Evolutionary conservation across 2,888 invertebrate genomes (phyloP), one percentile per base, ranked within the genome.

Genomic region (Pristionchus maxplancki): DNA sequence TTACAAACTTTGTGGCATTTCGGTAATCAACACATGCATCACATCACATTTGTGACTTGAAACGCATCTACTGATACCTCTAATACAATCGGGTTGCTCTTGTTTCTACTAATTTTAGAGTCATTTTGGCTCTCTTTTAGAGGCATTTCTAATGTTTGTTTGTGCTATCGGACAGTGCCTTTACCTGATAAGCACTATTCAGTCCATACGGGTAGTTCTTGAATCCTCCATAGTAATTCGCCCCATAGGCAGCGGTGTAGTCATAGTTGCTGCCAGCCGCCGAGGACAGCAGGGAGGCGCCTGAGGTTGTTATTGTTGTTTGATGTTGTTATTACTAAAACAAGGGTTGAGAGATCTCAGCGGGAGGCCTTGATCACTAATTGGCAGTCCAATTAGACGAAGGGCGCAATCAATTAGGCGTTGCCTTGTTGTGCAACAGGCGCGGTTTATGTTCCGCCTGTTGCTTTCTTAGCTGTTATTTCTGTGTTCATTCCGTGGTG

Each of bases 151-250:
- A n/a, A n/a, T n/a, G n/a, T n/a, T n/a, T n/a, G n/a, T n/a, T n/a
- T n/a, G n/a, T n/a, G n/a, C n/a, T n/a, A n/a, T n/a, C n/a, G n/a
- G n/a, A n/a, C n/a, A n/a, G n/a, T n/a, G n/a, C n/a, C n/a, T n/a
- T 3, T 28, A 71, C 67, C 50, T 67, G 86, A 71, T 87, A 87
- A 15, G 71, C 71, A 28, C 48, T 48, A 6, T 71, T 44, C 50
- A 87, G 50, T 34, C 86, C 86, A 34, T 87, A 87, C 50, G 71
- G 67, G 3, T 44, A 28, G 28, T 17, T 44, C 71, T 53, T 67
- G 24, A 87, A 34, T 44, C 86, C 86, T 1, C 34, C 31, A 58
- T 87, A 87, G 71, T 87, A 87, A 50, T 87, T 87, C 17, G 71
- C 50, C 0, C 86, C 86, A 34, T 87, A 87, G 4, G 86, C 86